A percentile compares a stretch with the other conserved stretches of the same genome.
Conservation (phyloP, 2,797 vertebrate species). For the Bovichtus variegatus region DNA sequence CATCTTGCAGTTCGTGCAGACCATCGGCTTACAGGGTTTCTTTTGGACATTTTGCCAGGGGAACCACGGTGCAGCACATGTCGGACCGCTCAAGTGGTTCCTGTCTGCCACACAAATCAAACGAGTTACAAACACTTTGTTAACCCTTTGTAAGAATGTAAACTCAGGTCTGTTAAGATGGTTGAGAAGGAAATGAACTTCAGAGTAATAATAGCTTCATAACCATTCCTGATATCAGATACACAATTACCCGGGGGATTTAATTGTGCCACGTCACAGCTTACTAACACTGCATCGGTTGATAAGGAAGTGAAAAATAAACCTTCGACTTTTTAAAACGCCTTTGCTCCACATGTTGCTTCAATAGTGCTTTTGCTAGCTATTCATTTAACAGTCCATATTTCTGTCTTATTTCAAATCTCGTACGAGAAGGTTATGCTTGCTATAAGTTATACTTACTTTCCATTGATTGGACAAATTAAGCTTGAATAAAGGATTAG, state of each 20-base stretch:
- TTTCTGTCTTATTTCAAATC: background rate
- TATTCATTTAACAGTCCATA: slow-evolving; percentile 36
- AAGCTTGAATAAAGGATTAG: background rate
- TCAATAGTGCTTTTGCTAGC: slow-evolving; percentile 14
- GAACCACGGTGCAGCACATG: background rate
- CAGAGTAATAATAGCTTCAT: slow-evolving; percentile 51
- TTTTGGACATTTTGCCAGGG: slow-evolving; percentile 9
- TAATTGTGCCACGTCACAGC: slow-evolving; percentile 48
- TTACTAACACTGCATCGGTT: slow-evolving; percentile 6
- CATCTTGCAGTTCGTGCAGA: background rate
- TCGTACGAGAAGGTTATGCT: background rate
- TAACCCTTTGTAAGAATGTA: slow-evolving; percentile 15
- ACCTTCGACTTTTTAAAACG: slow-evolving; percentile 28
- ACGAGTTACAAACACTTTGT: background rate
- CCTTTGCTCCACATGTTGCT: slow-evolving; percentile 30
- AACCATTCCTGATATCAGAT: slow-evolving; percentile 48
- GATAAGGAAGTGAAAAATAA: slow-evolving; percentile 1
- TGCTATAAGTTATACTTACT: background rate
- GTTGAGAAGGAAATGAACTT: slow-evolving; percentile 2
- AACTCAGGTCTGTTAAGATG: slow-evolving; percentile 61
- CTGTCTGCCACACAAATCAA: background rate
- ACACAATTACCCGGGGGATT: slow-evolving; percentile 35
- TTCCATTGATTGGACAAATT: background rate
- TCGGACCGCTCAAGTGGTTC: background rate
- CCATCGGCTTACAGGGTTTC: background rate